Percentiles rank a stretch among this genome's conserved stretches.
Evolutionary conservation across 2,113 vertebrate species (phyloP).

Genomic region (Malurus cyaneus): DNA sequence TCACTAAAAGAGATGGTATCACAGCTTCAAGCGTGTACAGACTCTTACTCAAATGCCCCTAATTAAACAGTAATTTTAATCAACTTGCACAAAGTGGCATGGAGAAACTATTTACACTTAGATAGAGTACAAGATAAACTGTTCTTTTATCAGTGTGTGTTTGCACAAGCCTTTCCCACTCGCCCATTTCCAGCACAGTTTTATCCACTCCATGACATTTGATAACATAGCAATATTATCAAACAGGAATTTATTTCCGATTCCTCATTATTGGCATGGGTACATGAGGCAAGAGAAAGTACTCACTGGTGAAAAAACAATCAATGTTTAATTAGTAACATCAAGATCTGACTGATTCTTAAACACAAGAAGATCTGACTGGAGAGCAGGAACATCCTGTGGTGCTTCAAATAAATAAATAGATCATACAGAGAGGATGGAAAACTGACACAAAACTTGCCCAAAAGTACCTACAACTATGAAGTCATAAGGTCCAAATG

Average conservation of each 20-base stretch:
- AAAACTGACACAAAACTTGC: neutral
- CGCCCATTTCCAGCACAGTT: neutral
- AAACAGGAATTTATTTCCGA: neutral
- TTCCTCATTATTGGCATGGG: neutral
- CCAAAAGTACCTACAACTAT: neutral
- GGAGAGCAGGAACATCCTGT: neutral
- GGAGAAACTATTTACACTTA: conserved; percentile 13
- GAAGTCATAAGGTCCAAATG: neutral
- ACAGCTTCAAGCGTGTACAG: neutral
- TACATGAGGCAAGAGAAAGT: neutral
- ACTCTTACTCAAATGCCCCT: neutral
- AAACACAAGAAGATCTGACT: neutral
- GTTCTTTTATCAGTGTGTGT: neutral
- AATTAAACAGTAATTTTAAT: conserved; percentile 5
- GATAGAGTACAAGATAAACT: neutral
- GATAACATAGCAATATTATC: conserved; percentile 19
- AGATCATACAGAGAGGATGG: neutral
- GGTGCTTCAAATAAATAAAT: neutral
- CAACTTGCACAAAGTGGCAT: neutral
- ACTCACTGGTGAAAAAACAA: neutral
- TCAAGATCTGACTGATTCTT: neutral
- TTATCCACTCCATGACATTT: neutral
- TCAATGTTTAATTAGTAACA: neutral
- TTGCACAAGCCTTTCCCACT: neutral
- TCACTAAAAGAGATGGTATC: neutral